Percentiles rank a stretch among this genome's conserved stretches.
Evolutionary conservation across 2,113 vertebrate species (phyloP).

Genomic region (Eupsittula cactorum): DNA sequence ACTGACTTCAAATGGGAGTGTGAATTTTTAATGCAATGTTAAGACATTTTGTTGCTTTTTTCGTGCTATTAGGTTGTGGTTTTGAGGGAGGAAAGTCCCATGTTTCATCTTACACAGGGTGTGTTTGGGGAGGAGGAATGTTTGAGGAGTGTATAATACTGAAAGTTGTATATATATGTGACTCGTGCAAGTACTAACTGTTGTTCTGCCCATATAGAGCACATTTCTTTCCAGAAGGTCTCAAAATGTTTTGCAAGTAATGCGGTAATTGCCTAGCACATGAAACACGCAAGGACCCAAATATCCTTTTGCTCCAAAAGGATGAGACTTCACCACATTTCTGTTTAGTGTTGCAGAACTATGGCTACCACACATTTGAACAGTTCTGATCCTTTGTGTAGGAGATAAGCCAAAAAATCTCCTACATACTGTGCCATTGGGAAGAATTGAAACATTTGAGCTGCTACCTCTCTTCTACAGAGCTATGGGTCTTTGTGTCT

Average conservation of each 20-base stretch:
- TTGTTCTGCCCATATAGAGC: not conserved
- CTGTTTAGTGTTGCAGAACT: not conserved
- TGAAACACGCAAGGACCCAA: not conserved
- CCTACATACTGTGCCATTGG: not conserved
- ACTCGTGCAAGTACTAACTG: not conserved
- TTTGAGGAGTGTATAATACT: not conserved
- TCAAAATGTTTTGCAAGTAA: slow-evolving; percentile 11
- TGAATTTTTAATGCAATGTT: not conserved
- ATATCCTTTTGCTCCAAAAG: not conserved
- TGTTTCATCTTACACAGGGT: not conserved
- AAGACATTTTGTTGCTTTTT: not conserved
- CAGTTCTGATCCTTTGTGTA: not conserved
- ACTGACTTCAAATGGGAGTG: not conserved
- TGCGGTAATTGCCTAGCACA: not conserved
- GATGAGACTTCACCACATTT: not conserved
- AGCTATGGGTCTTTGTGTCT: not conserved
- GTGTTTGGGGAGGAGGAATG: not conserved
- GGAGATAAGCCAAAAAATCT: not conserved
- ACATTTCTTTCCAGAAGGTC: not conserved
- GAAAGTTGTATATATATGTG: not conserved
- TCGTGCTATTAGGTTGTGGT: not conserved
- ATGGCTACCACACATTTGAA: not conserved
- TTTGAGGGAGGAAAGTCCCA: not conserved
- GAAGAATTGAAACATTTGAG: not conserved
- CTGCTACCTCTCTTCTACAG: not conserved